phyloP scores from a whole-genome alignment of 2,888 invertebrate genomes.

The Pollenia griseotomentosa region DNA sequence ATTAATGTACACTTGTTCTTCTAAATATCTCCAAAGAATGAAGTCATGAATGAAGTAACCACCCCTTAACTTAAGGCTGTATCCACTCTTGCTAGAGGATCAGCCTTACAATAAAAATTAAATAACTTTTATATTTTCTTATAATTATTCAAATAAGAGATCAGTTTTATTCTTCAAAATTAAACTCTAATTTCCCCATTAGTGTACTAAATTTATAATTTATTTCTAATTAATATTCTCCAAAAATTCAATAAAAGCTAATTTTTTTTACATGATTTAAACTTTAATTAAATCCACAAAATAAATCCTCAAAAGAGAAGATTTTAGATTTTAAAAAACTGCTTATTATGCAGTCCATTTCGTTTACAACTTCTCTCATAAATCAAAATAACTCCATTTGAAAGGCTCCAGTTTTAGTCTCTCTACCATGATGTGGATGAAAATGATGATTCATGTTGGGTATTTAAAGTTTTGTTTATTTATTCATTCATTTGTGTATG shows the following conservation, averaged over 20 bases:
- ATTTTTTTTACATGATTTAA: not conserved
- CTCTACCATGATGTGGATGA: slow-evolving; percentile 10
- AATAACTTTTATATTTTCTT: too few relatives aligned
- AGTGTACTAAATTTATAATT: too few relatives aligned
- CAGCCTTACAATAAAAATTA: too few relatives aligned
- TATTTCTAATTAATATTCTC: not conserved
- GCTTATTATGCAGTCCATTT: slow-evolving; percentile 59
- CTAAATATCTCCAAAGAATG: too few relatives aligned
- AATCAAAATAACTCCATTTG: slow-evolving; percentile 61
- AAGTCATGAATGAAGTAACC: too few relatives aligned
- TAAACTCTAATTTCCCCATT: too few relatives aligned
- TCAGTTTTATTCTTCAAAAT: too few relatives aligned
- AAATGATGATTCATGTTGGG: slow-evolving; percentile 43
- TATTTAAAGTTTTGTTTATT: slow-evolving; percentile 62
- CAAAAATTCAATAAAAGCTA: not conserved
- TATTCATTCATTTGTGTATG: slow-evolving; percentile 53
- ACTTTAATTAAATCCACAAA: slow-evolving; percentile 27
- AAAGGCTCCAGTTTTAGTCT: slow-evolving; percentile 28
- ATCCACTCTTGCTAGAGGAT: too few relatives aligned
- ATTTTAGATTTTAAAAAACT: slow-evolving; percentile 42
- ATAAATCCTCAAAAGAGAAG: slow-evolving; percentile 19
- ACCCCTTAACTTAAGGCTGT: too few relatives aligned
- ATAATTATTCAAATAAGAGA: too few relatives aligned
- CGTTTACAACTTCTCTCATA: slow-evolving; percentile 63
- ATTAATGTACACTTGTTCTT: too few relatives aligned